A percentile compares a stretch with the other conserved stretches of the same genome.
Evolutionary conservation across 2,888 invertebrate species (phyloP).

Genomic region (Punctoribates punctum): DNA sequence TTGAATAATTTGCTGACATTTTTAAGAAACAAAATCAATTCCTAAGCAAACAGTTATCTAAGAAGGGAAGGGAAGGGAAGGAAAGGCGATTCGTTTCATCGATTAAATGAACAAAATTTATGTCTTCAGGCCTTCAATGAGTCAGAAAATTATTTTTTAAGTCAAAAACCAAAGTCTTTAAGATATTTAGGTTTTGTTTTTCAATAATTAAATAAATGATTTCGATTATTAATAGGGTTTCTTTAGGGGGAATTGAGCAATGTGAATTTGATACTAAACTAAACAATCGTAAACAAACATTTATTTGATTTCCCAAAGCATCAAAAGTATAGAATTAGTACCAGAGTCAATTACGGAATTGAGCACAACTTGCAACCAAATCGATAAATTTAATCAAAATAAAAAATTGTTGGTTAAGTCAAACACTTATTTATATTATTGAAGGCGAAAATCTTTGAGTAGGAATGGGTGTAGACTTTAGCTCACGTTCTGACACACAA

Average conservation of each 20-base stretch:
- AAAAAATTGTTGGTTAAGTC: conserved; percentile 18
- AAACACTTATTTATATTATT: conserved; percentile 21
- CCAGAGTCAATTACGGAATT: conserved; percentile 22
- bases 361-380: not conserved
- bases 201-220: too few species aligned
- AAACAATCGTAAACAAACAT: conserved; percentile 10
- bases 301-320: conserved; percentile 34
- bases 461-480: not conserved
- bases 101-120: not conserved
- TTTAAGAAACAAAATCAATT: not conserved
- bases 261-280: not conserved
- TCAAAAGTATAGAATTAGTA: not conserved
- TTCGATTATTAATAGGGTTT: not conserved
- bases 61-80: too few species aligned
- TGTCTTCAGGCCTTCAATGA: not conserved
- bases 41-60: not conserved
- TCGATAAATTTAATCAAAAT: conserved; percentile 35
- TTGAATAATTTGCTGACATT: conserved; percentile 13
- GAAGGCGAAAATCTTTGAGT: not conserved
- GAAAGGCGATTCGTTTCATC: not conserved
- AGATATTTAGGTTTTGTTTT: not conserved
- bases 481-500: not conserved
- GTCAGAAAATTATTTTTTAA: not conserved
- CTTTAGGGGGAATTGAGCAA: not conserved
- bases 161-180: not conserved